Evolutionary conservation across 2,888 invertebrate species (phyloP), one percentile per base, ranked within the genome.

Genomic region (Ametastegia equiseti): DNA sequence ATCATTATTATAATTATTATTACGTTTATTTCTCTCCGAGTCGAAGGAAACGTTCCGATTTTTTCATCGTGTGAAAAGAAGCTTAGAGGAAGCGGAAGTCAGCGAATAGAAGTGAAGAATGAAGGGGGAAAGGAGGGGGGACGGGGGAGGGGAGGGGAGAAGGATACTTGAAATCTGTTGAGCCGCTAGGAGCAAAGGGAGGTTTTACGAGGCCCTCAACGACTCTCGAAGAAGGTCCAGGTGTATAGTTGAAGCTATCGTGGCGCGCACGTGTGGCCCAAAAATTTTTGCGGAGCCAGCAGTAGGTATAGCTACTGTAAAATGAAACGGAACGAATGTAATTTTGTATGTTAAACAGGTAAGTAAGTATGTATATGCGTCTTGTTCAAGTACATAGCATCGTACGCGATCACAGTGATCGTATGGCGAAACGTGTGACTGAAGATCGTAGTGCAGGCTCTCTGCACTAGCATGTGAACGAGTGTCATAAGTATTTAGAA

Each of bases 181-280:
- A 78, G 63, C 57, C 60, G 78, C 27, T 45, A 86, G 86, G 85
- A 89, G 86, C 85, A 86, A 85, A 86, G 87, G 89, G 89, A 86
- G 87, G 86, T 86, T 89, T 89, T 86, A 86, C 87, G 78, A 84
- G 84, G 86, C 87, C 86, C 87, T 89, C 87, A 86, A 86, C 87
- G 86, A 60, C 60, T 78, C 78, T 78, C 63, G 60, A 88, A 86
- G 88, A 88, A 89, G 87, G 89, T 88, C 89, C 89, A 89, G 89
- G 89, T 90, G 89, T 87, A n/a, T n/a, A 84, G 85, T 85, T 85
- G 75, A 23, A 36, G 42, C 2, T 39, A 33, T 54, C 78, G n/a
- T 57, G 23, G 39, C 23, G 30, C 42, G 60, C 78, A 60, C 60
- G 57, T 78, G 50, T 75, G 36, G 54, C 19, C 36, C 30, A 36